phyloP scores from a whole-genome alignment of 2,797 vertebrate genomes.

The Steatocranus sp. region DNA sequence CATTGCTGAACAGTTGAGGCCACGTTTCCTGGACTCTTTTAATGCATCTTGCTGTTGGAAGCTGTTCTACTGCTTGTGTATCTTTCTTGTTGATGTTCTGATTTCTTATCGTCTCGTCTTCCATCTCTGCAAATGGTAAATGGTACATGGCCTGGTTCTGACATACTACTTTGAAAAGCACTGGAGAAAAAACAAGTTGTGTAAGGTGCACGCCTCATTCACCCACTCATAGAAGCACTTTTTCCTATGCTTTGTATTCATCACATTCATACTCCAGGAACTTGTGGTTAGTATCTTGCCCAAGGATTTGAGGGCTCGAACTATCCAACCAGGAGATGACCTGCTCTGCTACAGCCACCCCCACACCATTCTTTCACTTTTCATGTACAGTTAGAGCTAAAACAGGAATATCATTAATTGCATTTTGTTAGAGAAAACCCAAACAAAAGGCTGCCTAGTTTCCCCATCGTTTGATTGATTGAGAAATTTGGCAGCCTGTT shows the following conservation, averaged over 20 bases:
- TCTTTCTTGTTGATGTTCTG: neutral
- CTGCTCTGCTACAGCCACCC: neutral
- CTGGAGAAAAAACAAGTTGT: neutral
- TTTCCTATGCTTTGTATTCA: neutral
- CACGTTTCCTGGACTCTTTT: neutral
- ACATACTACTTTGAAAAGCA: neutral
- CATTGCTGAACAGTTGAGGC: neutral
- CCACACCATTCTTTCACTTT: neutral
- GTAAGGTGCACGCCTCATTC: fast-evolving
- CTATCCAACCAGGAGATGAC: neutral
- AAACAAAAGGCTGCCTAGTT: fast-evolving
- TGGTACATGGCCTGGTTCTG: neutral
- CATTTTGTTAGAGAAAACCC: neutral
- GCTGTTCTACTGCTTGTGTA: neutral
- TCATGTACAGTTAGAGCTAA: neutral
- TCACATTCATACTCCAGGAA: neutral
- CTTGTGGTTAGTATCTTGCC: neutral
- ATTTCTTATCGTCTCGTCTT: neutral
- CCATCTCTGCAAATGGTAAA: neutral
- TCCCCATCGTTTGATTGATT: neutral
- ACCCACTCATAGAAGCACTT: neutral
- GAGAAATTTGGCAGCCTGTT: slow-evolving; percentile 7
- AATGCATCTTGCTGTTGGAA: neutral
- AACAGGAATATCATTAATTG: neutral
- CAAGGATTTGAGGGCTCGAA: fast-evolving